Conservation (phyloP, 2,113 vertebrate genomes). For the Oenanthe melanoleuca region DNA sequence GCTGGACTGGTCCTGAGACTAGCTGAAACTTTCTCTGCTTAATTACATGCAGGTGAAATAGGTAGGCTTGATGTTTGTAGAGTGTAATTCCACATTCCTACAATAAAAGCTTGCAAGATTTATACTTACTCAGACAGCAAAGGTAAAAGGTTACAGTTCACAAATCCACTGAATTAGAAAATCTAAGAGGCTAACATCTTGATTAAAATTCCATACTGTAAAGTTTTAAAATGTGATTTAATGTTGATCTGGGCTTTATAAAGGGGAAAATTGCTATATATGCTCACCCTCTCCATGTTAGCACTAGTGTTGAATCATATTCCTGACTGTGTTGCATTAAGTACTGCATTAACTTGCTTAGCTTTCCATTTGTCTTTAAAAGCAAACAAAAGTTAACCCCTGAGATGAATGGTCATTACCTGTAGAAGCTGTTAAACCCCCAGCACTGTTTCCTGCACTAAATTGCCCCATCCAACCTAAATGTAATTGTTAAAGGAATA, state of each 20-base stretch:
- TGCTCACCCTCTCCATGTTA: not conserved
- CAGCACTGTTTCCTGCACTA: not conserved
- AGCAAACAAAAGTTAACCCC: not conserved
- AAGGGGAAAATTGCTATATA: not conserved
- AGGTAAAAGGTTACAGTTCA: constrained; percentile 13
- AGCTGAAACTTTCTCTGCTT: not conserved
- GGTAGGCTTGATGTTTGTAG: not conserved
- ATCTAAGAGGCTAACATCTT: not conserved
- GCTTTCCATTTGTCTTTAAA: not conserved
- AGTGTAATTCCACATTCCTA: not conserved
- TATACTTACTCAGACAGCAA: not conserved
- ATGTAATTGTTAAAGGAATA: not conserved
- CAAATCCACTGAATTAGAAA: not conserved
- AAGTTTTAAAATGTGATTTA: not conserved
- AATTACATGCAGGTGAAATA: constrained; percentile 32
- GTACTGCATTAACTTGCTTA: not conserved
- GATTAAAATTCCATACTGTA: not conserved
- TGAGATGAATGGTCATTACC: not conserved
- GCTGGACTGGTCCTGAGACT: not conserved
- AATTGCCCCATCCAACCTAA: not conserved
- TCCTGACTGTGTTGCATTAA: not conserved
- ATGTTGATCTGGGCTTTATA: not conserved
- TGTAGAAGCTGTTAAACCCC: not conserved
- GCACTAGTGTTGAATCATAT: not conserved
- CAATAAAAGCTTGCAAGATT: not conserved